A percentile compares a stretch with the other conserved stretches of the same genome.
These are phyloP conservation scores for Temnothorax unifasciatus DNA, from an alignment of 2,888 invertebrate genomes.

Conservation along the genomic window DNA sequence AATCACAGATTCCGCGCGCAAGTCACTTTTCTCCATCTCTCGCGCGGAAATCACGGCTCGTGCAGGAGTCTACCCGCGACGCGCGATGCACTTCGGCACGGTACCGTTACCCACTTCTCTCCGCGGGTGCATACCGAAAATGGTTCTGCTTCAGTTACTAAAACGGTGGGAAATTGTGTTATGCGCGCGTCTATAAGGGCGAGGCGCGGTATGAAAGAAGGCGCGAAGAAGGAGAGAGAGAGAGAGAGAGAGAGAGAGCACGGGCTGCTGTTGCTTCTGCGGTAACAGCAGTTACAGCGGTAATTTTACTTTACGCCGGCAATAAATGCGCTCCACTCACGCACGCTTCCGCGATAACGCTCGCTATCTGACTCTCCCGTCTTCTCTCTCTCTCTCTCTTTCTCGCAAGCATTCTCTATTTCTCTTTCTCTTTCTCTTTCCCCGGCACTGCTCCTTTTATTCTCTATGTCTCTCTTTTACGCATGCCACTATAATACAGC, in stretches of 20 bases:
- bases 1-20: constrained; percentile 16
- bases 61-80: neutral
- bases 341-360: constrained; percentile 79
- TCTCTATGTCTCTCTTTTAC: constrained; percentile 6
- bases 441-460: neutral
- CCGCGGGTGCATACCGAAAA: constrained; percentile 79
- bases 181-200: constrained; percentile 59
- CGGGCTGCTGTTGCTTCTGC: constrained; percentile 66
- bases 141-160: constrained; percentile 80
- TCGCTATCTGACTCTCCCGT: constrained; percentile 14
- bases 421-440: constrained; percentile 48
- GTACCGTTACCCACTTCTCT: constrained; percentile 67
- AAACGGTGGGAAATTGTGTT: constrained; percentile 82
- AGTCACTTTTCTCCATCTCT: constrained; percentile 1
- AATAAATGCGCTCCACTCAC: constrained; percentile 83
- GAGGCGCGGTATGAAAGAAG: constrained; percentile 61
- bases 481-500: constrained; percentile 23
- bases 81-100: constrained; percentile 37
- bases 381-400: neutral
- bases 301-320: constrained; percentile 83
- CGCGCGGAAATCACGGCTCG: neutral
- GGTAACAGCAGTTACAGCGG: constrained; percentile 79
- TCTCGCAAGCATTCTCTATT: neutral
- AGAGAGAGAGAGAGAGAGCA: constrained; percentile 9
- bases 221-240: constrained; percentile 53